Base-by-base conservation (phyloP, 2,113 vertebrate species). In the Triplophysa rosa region DNA sequence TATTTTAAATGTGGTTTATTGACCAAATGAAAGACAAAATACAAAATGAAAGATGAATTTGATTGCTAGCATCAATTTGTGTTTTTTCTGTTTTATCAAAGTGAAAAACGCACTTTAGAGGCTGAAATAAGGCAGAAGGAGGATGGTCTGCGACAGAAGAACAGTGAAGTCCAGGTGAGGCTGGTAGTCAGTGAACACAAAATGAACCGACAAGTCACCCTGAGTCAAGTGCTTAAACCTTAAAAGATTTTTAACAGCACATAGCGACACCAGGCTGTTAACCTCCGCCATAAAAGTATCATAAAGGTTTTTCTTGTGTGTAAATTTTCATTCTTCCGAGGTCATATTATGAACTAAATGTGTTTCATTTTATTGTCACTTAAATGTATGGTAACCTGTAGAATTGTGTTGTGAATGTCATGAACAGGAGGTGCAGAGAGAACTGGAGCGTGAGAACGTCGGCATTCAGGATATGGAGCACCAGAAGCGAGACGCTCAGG, bases 121-220 rank as follows among this genome's bases (percentile, higher is more conserved):
- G 95, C 96, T 42, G 97, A 99, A 86, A 95, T 99, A 80, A 89
- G 94, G 68, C 95, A 96, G 82, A 96, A 95, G 67, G 96, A 99
- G 80, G 95, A 96, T 21, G 84, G 92, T 8, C 93, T 99, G 79
- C 91, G 94, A 56, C 95, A 95, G 82, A 96, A 96, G 88, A 94
- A 93, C 56, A 93, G 49, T 2, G 95, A 98, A 77, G 93, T 99
- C 21, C 96, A 98, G 94, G 98, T 99, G 87, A 91, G 89, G 52
- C 2, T 8, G 54, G 7, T 9, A 8, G 54, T 58, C 54, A 21
- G 16, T 58, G n/a, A 4, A 19, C 17, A 56, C 49, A 42, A 3
- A 26, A 8, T 69, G 3, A 21, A 49, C 9, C 1, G 3, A 47
- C 12, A 12, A 2, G 45, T 49, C 47, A 49, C 47, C 2, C 47